Evolutionary conservation across 2,113 vertebrate species (phyloP), one percentile per base, ranked within the genome.

Genomic region (Ceyx cyanopectus): DNA sequence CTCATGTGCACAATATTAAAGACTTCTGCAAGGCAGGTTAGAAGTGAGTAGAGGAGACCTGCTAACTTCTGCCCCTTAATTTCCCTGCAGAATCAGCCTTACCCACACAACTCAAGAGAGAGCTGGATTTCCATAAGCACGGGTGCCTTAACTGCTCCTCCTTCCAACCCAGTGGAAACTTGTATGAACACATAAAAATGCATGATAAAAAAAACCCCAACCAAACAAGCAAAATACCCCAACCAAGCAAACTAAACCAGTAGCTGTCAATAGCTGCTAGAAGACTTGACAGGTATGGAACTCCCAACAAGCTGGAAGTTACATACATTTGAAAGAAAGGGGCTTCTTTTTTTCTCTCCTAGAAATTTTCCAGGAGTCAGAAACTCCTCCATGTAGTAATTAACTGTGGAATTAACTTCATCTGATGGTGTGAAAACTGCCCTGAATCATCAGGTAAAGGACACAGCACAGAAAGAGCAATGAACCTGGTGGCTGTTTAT

Each of bases 191-290:
- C 6, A 8, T 20, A 79, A 2, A 80, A 63, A 50, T 9, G 5
- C 1, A 0, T 56, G 5, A 63, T 3, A 34, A 21, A 76, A 65
- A 23, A 78, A 62, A 50, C 9, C 37, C 37, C 37, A 37, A 37
- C 37, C 37, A 46, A 46, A 17, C 45, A 46, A 46, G 19, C 45
- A 46, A 46, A 37, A 37, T 37, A 37, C 37, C 43, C 43, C 20
- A 22, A 23, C 10, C 48, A 48, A 48, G 37, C 17, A 48, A 48
- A 48, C 22, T 22, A 23, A 50, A 23, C 9, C 37, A 37, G 37
- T 37, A 37, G 37, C 37, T 73, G 46, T 17, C 13, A 51, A 12
- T 37, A 0, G 0, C 45, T 81, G 63, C 23, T 68, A 45, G 41
- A 88, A 68, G 21, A 24, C 14, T 82, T 69, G 21, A 46, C 9